These are phyloP conservation scores for Phalanger gymnotis DNA, from an alignment of 2,797 vertebrate genomes.

Conservation along the genomic window DNA sequence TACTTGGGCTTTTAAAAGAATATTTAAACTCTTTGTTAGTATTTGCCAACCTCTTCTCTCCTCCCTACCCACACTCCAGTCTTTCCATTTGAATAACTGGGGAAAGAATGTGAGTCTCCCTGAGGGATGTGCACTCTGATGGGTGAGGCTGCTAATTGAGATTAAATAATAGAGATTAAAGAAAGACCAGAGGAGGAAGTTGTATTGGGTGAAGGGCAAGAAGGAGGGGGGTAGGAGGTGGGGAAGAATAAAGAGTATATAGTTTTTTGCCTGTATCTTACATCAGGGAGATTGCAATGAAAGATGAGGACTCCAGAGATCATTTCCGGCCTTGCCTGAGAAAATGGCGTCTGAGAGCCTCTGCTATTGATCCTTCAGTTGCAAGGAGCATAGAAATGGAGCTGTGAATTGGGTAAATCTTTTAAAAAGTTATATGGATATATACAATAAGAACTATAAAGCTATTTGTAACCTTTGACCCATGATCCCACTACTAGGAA, in stretches of 20 bases:
- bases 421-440: neutral
- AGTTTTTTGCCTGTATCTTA: neutral
- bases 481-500: neutral
- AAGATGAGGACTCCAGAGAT: neutral
- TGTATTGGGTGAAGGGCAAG: neutral
- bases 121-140: neutral
- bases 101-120: neutral
- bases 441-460: neutral
- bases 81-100: neutral
- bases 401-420: neutral
- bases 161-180: neutral
- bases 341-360: neutral
- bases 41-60: neutral
- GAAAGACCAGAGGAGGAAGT: neutral
- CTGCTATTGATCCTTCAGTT: neutral
- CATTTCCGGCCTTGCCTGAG: neutral
- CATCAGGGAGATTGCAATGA: neutral
- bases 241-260: neutral
- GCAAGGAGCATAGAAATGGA: neutral
- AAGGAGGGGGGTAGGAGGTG: accelerated
- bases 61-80: neutral
- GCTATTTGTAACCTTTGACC: neutral
- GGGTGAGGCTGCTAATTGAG: neutral
- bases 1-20: neutral
- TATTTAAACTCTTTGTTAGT: neutral